Conservation (phyloP, 2,888 invertebrate species). For the Cactoblastis cactorum region DNA sequence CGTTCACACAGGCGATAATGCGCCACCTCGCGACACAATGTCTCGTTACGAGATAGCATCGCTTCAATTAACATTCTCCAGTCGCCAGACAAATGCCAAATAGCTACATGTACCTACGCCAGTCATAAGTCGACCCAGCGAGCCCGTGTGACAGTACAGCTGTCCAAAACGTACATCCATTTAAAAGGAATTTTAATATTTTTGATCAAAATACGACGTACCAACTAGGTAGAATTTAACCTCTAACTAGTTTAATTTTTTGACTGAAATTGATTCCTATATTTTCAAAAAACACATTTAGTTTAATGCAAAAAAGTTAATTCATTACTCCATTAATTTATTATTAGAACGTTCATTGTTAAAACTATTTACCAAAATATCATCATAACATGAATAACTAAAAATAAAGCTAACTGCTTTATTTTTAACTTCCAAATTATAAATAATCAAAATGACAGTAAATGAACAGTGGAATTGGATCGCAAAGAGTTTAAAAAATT, state of each 20-base stretch:
- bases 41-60: constrained; percentile 69
- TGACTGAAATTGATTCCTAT: no score
- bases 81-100: constrained; percentile 58
- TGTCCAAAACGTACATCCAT: no score
- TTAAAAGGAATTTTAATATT: no score
- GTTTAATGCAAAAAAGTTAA: no score
- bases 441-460: background rate
- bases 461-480: background rate
- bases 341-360: no score
- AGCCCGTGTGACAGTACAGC: no score
- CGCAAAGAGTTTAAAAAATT: constrained; percentile 34
- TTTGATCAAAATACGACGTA: no score
- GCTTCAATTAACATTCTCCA: constrained; percentile 69
- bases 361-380: background rate
- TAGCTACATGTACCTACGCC: constrained; percentile 37
- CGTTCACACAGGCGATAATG: constrained; percentile 44
- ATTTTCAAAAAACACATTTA: no score
- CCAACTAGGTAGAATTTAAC: no score
- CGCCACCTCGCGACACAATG: constrained; percentile 53
- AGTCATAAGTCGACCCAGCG: background rate
- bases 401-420: no score
- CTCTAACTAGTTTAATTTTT: no score
- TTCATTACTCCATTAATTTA: no score
- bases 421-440: background rate
- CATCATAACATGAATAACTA: background rate